Evolutionary conservation across 2,888 invertebrate genomes (phyloP).

Genomic region (Empis livida): DNA sequence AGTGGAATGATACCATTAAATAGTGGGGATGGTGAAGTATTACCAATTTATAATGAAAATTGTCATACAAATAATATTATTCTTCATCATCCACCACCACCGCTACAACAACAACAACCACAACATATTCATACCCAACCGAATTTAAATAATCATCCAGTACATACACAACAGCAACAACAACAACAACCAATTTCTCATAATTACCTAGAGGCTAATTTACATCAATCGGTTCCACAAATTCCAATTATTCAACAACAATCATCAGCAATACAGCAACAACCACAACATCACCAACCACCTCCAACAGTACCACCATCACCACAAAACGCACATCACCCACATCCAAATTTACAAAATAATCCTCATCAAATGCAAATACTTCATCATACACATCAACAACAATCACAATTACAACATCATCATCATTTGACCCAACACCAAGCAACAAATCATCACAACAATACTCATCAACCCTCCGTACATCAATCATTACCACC

Average conservation of each 20-base stretch:
- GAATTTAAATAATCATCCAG: background rate
- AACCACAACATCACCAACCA: constrained; percentile 5
- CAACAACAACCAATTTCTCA: constrained; percentile 9
- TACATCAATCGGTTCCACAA: constrained; percentile 6
- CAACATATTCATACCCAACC: background rate
- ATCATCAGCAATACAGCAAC: constrained; percentile 2
- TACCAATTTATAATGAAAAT: background rate
- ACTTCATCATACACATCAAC: constrained; percentile 2
- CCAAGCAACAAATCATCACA: constrained; percentile 10
- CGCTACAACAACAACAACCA: background rate
- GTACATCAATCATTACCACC: constrained; percentile 4
- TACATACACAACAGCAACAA: constrained; percentile 8
- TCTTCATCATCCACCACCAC: background rate
- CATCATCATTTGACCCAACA: constrained; percentile 8
- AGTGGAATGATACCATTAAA: background rate
- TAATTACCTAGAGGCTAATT: constrained; percentile 6
- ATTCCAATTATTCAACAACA: constrained; percentile 1
- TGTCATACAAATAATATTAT: background rate
- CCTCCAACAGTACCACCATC: background rate
- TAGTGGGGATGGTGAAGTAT: background rate
- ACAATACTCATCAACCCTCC: constrained; percentile 3
- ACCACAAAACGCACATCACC: constrained; percentile 4
- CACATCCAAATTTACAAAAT: constrained; percentile 5
- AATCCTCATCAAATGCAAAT: background rate
- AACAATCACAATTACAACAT: too few relatives aligned